Percentiles rank a stretch among this genome's conserved stretches.
Conservation (phyloP, 2,888 invertebrate genomes). For the Pachydiplax longipennis region DNA sequence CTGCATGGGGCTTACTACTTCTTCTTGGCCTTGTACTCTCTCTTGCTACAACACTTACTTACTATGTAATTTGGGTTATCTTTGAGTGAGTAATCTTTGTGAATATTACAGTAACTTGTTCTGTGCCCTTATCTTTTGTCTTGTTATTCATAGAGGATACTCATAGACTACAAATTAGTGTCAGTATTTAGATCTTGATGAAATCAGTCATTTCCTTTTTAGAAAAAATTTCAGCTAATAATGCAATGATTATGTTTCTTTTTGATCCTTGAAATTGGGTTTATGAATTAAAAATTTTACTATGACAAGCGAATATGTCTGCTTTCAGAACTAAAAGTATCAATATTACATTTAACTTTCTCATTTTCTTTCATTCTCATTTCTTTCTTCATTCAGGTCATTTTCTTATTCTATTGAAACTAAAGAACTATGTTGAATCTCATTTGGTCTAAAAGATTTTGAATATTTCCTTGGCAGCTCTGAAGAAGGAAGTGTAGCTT, state of each 20-base stretch:
- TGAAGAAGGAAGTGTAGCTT: conserved; percentile 73
- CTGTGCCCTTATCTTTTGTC: neutral
- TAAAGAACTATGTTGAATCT: too few species aligned
- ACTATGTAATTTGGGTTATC: conserved; percentile 90
- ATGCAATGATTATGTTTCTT: neutral
- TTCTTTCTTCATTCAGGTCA: too few species aligned
- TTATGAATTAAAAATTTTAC: neutral
- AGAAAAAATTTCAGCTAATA: too few species aligned
- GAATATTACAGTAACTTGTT: neutral
- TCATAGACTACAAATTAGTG: too few species aligned
- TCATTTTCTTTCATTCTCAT: too few species aligned
- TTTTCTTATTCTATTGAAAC: too few species aligned
- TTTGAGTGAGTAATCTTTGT: conserved; percentile 77
- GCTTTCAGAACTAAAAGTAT: too few species aligned
- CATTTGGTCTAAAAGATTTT: neutral
- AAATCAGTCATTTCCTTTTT: too few species aligned
- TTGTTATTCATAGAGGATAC: too few species aligned
- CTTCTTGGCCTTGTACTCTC: conserved; percentile 82
- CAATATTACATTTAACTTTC: too few species aligned
- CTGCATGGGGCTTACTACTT: conserved; percentile 81
- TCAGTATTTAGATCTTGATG: too few species aligned
- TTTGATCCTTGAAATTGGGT: neutral
- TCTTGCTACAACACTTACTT: conserved; percentile 85
- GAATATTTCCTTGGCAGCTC: conserved; percentile 63
- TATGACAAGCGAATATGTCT: neutral